A percentile compares a stretch with the other conserved stretches of the same genome.
These are phyloP conservation scores for Antechinus stuartii DNA, from an alignment of 2,113 vertebrate genomes.

Conservation along the genomic window DNA sequence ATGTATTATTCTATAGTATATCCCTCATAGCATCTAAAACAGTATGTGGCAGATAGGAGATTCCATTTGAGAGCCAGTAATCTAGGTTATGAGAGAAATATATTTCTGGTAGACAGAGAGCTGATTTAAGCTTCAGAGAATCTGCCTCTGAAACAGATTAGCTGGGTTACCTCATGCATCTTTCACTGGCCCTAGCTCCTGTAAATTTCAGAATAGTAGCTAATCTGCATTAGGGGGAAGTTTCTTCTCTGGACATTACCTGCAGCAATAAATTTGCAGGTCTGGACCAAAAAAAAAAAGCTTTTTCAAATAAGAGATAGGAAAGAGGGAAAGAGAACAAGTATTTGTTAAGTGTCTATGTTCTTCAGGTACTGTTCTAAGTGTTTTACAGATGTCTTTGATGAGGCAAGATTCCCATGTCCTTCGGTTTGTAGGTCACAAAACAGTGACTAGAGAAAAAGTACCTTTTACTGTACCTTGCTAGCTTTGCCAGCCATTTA, in stretches of 20 bases:
- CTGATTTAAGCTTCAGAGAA: neutral
- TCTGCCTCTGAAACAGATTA: neutral
- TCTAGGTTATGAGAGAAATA: neutral
- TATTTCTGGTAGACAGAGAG: neutral
- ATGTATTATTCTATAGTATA: neutral
- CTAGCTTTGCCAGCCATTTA: neutral
- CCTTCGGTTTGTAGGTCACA: neutral
- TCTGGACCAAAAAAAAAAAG: neutral
- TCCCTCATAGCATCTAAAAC: neutral
- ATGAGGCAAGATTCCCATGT: neutral
- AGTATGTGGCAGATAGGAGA: neutral
- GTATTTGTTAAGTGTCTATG: neutral
- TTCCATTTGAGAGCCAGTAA: neutral
- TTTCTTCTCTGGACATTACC: neutral
- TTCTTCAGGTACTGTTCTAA: neutral
- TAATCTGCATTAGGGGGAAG: neutral
- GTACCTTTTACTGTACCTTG: rapidly evolving
- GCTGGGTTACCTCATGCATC: neutral
- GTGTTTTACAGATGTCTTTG: neutral
- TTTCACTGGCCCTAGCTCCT: neutral
- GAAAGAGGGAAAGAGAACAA: neutral
- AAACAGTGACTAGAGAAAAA: neutral
- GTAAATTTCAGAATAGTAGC: neutral
- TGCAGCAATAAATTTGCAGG: neutral
- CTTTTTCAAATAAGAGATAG: neutral